Conservation (phyloP, 1,140 invertebrate genomes). For the Thalassaphorura encarpata region DNA sequence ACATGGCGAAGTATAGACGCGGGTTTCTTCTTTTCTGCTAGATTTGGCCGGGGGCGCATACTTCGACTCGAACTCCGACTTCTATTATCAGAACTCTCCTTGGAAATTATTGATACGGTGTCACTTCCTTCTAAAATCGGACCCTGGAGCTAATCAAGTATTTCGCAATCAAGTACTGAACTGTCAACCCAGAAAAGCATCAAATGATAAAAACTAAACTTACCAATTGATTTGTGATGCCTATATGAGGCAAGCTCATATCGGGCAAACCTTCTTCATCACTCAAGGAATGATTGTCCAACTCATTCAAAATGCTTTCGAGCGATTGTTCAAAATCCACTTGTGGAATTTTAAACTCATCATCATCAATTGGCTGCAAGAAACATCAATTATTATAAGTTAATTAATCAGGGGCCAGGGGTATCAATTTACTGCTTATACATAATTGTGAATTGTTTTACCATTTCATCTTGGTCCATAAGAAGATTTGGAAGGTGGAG, state of each 20-base stretch:
- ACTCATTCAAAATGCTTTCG: conserved; percentile 73
- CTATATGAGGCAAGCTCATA: too few relatives aligned
- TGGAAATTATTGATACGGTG: conserved; percentile 36
- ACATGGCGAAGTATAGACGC: conserved; percentile 69
- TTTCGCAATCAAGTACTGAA: too few relatives aligned
- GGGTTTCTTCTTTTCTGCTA: conserved; percentile 37
- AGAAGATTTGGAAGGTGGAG: too few relatives aligned
- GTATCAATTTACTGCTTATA: too few relatives aligned
- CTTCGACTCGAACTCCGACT: conserved; percentile 34
- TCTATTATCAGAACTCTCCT: conserved; percentile 34
- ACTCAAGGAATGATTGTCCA: conserved; percentile 50
- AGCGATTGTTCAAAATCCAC: conserved; percentile 65
- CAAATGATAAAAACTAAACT: too few relatives aligned
- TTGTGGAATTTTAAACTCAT: conserved; percentile 70
- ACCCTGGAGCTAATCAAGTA: conserved; percentile 24
- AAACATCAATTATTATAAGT: neutral
- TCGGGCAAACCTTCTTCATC: conserved; percentile 42
- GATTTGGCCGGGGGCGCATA: conserved; percentile 31
- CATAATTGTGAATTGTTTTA: too few relatives aligned
- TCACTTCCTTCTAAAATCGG: conserved; percentile 35
- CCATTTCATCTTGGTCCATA: too few relatives aligned
- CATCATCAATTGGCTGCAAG: conserved; percentile 49
- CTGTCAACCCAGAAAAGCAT: too few relatives aligned
- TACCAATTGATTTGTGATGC: conserved; percentile 3
- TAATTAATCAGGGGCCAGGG: too few relatives aligned